A percentile compares a stretch with the other conserved stretches of the same genome.
phyloP scores from a whole-genome alignment of 2,113 vertebrate species.

The Coptodon rendalli region DNA sequence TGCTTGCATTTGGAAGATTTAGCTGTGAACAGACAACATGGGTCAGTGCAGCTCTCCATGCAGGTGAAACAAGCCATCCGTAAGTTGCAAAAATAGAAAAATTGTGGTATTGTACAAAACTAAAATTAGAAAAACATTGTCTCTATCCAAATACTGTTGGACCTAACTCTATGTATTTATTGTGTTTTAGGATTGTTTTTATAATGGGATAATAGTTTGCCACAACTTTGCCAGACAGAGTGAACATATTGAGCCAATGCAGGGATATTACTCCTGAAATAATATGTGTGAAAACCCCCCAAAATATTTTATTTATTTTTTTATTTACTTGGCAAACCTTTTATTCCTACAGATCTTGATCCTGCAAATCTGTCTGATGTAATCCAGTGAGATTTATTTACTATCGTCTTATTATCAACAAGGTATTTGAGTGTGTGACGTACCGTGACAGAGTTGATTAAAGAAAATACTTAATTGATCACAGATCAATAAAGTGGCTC shows the following conservation, averaged over 20 bases:
- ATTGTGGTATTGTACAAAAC: not conserved
- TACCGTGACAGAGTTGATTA: not conserved
- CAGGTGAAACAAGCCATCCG: not conserved
- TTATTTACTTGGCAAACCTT: not conserved
- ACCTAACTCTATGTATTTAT: not conserved
- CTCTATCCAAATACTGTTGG: not conserved
- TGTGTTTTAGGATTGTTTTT: not conserved
- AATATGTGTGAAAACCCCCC: too few relatives aligned
- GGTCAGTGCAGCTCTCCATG: not conserved
- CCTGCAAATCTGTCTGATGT: not conserved
- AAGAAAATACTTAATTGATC: not conserved
- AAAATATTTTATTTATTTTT: not conserved
- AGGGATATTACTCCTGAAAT: not conserved
- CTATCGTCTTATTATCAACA: not conserved
- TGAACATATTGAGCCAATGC: not conserved
- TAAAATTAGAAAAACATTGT: not conserved
- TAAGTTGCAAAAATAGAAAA: not conserved
- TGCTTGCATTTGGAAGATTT: not conserved
- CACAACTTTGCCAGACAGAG: not conserved
- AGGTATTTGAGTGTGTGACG: not conserved
- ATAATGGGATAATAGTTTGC: not conserved
- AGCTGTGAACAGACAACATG: not conserved
- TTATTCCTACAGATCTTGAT: not conserved
- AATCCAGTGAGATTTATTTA: not conserved
- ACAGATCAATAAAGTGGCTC: not conserved